Percentiles rank a stretch among this genome's conserved stretches.
Evolutionary conservation across 2,888 invertebrate species (phyloP).

Genomic region (Lampropteryx suffumata): DNA sequence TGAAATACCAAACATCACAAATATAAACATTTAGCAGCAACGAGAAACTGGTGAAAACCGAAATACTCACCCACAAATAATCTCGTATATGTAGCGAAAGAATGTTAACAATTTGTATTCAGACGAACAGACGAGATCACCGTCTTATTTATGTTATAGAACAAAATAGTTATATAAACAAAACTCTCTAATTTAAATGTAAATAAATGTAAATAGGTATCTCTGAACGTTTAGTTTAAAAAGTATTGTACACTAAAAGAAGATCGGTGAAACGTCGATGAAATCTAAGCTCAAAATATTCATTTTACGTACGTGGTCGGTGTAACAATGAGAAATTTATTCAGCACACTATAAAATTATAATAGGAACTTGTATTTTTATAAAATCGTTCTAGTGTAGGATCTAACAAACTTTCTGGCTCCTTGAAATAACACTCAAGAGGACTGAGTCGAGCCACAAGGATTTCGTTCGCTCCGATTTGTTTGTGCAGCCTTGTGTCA

Average conservation of each 20-base stretch:
- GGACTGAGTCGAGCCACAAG: too few species aligned
- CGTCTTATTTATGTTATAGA: conserved; percentile 2
- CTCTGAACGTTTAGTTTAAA: too few species aligned
- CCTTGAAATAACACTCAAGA: too few species aligned
- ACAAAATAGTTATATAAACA: too few species aligned
- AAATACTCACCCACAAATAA: background rate
- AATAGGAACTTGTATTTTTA: background rate
- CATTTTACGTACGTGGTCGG: background rate
- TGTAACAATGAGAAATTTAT: background rate
- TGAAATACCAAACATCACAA: too few species aligned
- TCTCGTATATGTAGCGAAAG: background rate
- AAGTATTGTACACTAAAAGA: too few species aligned
- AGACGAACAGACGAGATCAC: background rate
- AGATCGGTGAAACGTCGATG: too few species aligned
- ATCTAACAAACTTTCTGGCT: too few species aligned
- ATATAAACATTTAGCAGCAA: too few species aligned
- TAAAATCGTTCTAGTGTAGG: too few species aligned
- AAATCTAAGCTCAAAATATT: background rate
- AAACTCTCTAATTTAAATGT: background rate
- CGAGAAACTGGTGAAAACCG: background rate
- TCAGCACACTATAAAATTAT: background rate
- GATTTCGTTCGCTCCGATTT: too few species aligned
- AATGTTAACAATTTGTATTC: conserved; percentile 1
- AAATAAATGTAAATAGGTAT: conserved; percentile 1
- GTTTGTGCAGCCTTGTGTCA: too few species aligned